Evolutionary conservation across 1,140 invertebrate species (phyloP).

Genomic region (Drosophila equinoxialis): DNA sequence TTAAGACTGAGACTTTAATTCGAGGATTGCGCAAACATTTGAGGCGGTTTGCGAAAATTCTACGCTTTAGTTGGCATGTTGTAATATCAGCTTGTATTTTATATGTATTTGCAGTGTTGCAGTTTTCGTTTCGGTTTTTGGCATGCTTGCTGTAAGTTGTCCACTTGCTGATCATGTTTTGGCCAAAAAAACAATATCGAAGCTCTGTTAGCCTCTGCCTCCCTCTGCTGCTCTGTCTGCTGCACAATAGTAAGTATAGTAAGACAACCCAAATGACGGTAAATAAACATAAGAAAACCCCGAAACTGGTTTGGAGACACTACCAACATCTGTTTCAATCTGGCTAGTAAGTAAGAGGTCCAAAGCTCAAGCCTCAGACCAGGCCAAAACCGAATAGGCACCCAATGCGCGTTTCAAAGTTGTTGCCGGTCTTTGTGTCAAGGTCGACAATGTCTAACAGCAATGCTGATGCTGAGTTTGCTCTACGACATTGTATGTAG

Average conservation of each 20-base stretch:
- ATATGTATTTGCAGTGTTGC: slow-evolving; percentile 41
- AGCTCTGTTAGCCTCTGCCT: slow-evolving; percentile 57
- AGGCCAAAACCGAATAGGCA: slow-evolving; percentile 19
- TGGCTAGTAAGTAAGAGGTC: slow-evolving; percentile 21
- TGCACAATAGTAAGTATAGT: slow-evolving; percentile 58
- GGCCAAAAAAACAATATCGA: slow-evolving; percentile 61
- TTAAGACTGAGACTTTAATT: slow-evolving; percentile 23
- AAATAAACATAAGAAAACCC: slow-evolving; percentile 11
- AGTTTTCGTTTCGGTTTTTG: slow-evolving; percentile 26
- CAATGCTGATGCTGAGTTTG: slow-evolving; percentile 30
- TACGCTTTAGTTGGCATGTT: slow-evolving; percentile 44
- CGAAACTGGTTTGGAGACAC: slow-evolving; percentile 6
- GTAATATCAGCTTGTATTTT: slow-evolving; percentile 49
- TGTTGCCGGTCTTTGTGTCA: slow-evolving; percentile 80
- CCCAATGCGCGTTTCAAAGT: slow-evolving; percentile 38
- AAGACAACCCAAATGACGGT: slow-evolving; percentile 6
- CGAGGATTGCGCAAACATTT: slow-evolving; percentile 47
- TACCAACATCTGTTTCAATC: slow-evolving; percentile 2
- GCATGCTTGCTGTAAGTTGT: slow-evolving; percentile 55
- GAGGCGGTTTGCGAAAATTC: slow-evolving; percentile 33
- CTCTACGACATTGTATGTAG: slow-evolving; percentile 8
- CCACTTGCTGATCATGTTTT: slow-evolving; percentile 61
- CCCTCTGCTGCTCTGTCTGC: slow-evolving; percentile 54
- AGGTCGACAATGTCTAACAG: slow-evolving; percentile 56
- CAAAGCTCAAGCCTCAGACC: slow-evolving; percentile 30